phyloP scores from a whole-genome alignment of 2,888 invertebrate genomes.

The Orchestes rusci region DNA sequence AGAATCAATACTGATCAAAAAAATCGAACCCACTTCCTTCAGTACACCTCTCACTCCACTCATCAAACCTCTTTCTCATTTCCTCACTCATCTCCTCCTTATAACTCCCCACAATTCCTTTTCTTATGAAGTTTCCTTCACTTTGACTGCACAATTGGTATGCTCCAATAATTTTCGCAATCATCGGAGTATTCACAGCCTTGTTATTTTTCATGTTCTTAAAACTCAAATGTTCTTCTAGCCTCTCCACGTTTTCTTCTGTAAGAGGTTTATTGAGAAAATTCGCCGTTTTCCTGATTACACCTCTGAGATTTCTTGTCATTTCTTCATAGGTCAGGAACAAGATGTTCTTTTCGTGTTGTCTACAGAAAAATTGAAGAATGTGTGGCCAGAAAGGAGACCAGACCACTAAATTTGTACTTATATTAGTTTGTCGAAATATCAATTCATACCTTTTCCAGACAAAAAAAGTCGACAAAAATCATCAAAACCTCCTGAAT shows the following conservation, averaged over 20 bases:
- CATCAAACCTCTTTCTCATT: conserved; percentile 61
- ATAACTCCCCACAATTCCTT: conserved; percentile 42
- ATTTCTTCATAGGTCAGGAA: conserved; percentile 35
- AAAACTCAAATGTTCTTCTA: conserved; percentile 32
- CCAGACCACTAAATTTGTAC: conserved; percentile 32
- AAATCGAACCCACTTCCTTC: too few relatives aligned
- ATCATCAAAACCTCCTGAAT: conserved; percentile 46
- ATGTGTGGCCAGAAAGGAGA: conserved; percentile 37
- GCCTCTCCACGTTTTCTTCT: conserved; percentile 25
- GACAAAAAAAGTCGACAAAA: conserved; percentile 56
- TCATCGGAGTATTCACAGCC: conserved; percentile 47
- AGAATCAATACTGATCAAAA: too few relatives aligned
- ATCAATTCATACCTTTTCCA: conserved; percentile 47
- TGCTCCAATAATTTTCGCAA: conserved; percentile 37
- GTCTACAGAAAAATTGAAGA: conserved; percentile 29
- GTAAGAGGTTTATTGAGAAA: conserved; percentile 28
- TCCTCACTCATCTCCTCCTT: conserved; percentile 58
- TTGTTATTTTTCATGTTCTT: conserved; percentile 50
- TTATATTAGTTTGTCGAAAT: too few relatives aligned
- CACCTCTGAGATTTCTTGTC: conserved; percentile 27
- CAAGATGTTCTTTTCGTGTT: conserved; percentile 30
- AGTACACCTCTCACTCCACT: too few relatives aligned
- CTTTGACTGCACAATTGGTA: conserved; percentile 34
- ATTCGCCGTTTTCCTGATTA: conserved; percentile 26
- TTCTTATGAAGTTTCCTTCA: conserved; percentile 44